Evolutionary conservation across 2,113 vertebrate genomes (phyloP), one percentile per base, ranked within the genome.

Genomic region (Pandion haliaetus): DNA sequence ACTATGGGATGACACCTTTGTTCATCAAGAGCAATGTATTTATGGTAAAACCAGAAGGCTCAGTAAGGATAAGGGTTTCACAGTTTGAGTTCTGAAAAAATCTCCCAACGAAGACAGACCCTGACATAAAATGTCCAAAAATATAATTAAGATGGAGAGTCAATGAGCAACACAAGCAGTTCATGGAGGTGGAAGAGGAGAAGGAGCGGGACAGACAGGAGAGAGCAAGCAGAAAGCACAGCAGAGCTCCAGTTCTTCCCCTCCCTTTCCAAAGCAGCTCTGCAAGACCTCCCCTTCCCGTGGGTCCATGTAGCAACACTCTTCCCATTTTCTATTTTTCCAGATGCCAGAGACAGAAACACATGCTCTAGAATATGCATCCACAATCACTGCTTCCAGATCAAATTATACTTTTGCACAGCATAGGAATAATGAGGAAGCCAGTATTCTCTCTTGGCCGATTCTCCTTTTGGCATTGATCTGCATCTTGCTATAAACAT

Each of bases 1-100:
- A 19, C 8, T 6, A 0, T 0, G 8, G 79, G 44, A 16, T 2
- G 8, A 1, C 32, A 16, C 9, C 40, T 47, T 17, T 8, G 38
- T 3, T 62, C 26, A 1, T 25, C 54, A 34, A 8, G n/a, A 34
- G 45, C 1, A 11, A 16, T 3, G 47, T 1, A 1, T 32, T 52
- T 3, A 5, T 5, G 71, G 50, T 31, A 12, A 57, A 81, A 36
- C 5, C 74, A 72, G 47, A 24, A 49, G 55, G 21, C 29, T 34
- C 10, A 3, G 34, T 4, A 3, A 42, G 32, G 45, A 50, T 5
- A 15, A 72, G 12, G 11, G 21, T 13, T 80, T 59, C 54, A 28
- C 6, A 3, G 34, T 5, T 12, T 52, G 54, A 82, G 21, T 23
- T 67, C 11, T 12, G 57, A 14, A 44, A 28, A 28, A 36, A 45